Evolutionary conservation across 92 coral and sea anemone species (phyloP).

Genomic region (Metridium senile): DNA sequence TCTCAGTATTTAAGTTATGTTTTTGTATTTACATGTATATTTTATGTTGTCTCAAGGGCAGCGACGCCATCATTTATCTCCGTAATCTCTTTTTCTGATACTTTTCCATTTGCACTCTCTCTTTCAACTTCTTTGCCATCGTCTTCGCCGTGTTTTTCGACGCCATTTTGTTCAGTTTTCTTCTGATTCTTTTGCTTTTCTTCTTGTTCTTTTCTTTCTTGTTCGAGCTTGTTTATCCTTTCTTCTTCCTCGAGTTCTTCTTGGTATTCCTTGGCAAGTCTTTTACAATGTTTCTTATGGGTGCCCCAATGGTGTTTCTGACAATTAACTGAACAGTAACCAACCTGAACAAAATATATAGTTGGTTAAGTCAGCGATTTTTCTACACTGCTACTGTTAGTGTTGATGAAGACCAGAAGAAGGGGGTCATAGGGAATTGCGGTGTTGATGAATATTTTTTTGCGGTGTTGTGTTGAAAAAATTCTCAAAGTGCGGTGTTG

Average conservation of each 20-base stretch:
- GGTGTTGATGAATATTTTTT: too few species aligned
- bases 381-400: too few species aligned
- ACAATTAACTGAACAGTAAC: conserved; percentile 85
- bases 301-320: conserved; percentile 97
- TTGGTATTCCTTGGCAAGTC: conserved; percentile 62
- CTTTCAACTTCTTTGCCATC: not conserved
- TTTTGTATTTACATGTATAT: not conserved
- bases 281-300: conserved; percentile 88
- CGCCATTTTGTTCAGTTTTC: not conserved
- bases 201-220: conserved; percentile 27
- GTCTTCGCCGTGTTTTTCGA: not conserved
- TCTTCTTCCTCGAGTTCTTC: conserved; percentile 59
- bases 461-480: too few species aligned
- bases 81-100: not conserved
- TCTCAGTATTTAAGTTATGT: not conserved
- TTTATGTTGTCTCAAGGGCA: not conserved
- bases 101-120: not conserved
- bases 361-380: not conserved
- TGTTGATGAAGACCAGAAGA: too few species aligned
- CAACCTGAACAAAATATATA: conserved; percentile 64
- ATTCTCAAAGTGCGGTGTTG: too few species aligned
- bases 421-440: too few species aligned
- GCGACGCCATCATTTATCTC: not conserved
- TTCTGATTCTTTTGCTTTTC: conserved; percentile 12
- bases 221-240: conserved; percentile 44